A percentile compares a stretch with the other conserved stretches of the same genome.
Conservation (phyloP, 2,113 vertebrate genomes). For the Zonotrichia leucophrys region DNA sequence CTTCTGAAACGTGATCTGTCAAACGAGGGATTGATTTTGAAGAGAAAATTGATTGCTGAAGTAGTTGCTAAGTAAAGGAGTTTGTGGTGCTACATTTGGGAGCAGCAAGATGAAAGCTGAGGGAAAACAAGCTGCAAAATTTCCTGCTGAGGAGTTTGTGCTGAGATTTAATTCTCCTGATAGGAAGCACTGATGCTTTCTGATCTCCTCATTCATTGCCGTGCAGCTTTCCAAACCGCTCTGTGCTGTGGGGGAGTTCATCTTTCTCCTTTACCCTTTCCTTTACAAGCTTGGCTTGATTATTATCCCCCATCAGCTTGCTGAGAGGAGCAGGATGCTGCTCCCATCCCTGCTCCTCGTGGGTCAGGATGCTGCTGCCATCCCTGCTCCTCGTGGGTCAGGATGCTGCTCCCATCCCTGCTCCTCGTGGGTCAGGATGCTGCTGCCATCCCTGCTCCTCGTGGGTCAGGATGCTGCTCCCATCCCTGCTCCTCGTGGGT, state of each 20-base stretch:
- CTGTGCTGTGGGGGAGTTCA: neutral
- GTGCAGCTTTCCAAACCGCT: neutral
- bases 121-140: neutral
- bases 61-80: neutral
- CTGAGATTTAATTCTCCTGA: neutral
- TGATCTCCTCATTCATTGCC: rapidly evolving
- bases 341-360: rapidly evolving
- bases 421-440: rapidly evolving
- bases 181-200: neutral
- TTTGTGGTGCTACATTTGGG: rapidly evolving
- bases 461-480: too few species aligned
- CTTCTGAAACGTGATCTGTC: neutral
- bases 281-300: neutral
- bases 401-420: too few species aligned
- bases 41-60: neutral
- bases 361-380: rapidly evolving
- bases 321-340: rapidly evolving
- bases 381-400: rapidly evolving
- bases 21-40: neutral
- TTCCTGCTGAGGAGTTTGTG: neutral
- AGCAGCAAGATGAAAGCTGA: neutral
- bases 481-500: rapidly evolving
- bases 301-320: neutral
- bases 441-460: rapidly evolving
- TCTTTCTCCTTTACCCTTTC: neutral